phyloP scores from a whole-genome alignment of 2,888 invertebrate genomes.

The Cataglyphis livida region DNA sequence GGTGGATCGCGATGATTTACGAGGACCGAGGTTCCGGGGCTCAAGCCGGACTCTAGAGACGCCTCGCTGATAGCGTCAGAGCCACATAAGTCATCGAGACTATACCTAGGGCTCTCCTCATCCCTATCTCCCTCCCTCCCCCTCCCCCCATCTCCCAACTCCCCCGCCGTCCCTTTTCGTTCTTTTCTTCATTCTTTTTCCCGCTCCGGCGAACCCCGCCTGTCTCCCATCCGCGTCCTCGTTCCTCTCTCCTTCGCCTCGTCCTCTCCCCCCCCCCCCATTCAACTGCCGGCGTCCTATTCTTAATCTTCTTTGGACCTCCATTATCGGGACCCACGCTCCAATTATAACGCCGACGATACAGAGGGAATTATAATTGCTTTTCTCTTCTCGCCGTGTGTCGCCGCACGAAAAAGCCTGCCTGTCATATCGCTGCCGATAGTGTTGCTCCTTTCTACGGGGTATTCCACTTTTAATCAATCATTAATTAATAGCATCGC shows the following conservation, averaged over 20 bases:
- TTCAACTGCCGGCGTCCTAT: slow-evolving; percentile 74
- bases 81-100: slow-evolving; percentile 85
- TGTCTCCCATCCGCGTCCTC: slow-evolving; percentile 28
- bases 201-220: slow-evolving; percentile 39
- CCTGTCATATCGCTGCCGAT: slow-evolving; percentile 49
- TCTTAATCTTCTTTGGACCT: slow-evolving; percentile 84
- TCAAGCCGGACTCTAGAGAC: slow-evolving; percentile 84
- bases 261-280: slow-evolving; percentile 49
- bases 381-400: slow-evolving; percentile 62
- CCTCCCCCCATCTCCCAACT: slow-evolving; percentile 7
- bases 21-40: slow-evolving; percentile 82
- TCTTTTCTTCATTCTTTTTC: slow-evolving; percentile 34
- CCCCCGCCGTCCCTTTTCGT: slow-evolving; percentile 7
- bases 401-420: slow-evolving; percentile 46
- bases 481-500: neutral
- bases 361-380: slow-evolving; percentile 83
- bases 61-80: slow-evolving; percentile 85
- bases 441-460: neutral
- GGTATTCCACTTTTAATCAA: neutral
- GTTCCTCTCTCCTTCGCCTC: slow-evolving; percentile 47
- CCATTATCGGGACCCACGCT: slow-evolving; percentile 82
- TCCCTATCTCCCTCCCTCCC: slow-evolving; percentile 46
- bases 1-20: slow-evolving; percentile 85
- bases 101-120: slow-evolving; percentile 80
- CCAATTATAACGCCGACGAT: slow-evolving; percentile 84